Evolutionary conservation across 2,888 invertebrate genomes (phyloP), one percentile per base, ranked within the genome.

Genomic region (Drosophila leonis): DNA sequence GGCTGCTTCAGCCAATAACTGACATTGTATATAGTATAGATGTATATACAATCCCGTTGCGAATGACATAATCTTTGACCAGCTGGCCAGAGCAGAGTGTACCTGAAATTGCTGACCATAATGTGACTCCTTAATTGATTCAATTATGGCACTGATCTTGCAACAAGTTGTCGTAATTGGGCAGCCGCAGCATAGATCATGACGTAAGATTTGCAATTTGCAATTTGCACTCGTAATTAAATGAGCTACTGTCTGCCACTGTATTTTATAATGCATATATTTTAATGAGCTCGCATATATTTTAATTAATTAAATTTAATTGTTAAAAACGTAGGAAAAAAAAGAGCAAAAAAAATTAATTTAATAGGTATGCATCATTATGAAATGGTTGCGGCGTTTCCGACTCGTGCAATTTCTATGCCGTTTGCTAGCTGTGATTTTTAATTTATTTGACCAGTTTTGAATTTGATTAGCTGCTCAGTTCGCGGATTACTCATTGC

Each of bases 261-360:
- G 65, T 64, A 44, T 56, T 49, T 65, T 59, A 46, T 49, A 64
- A 59, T 52, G 62, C 42, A 46, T 44, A 44, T 52, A 24, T 69
- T 80, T 80, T 82, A 84, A 85, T 85, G 80, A 85, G 83, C 72
- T 67, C 80, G 65, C 72, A 82, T 82, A 69, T 70, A 64, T 80
- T 76, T 80, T 72, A 76, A 83, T 83, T 83, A 73, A 82, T 80
- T 85, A 76, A 77, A 71, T 80, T 80, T 85, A 76, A 77, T 82
- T 80, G 71, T 67, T 52, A 63, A 62, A 71, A 64, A 29, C 64
- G 62, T 56, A 9, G 35, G 15, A 20, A n/a, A 13, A 48, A 29
- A 31, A n/a, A 0, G 27, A 27, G 27, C 46, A 13, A 6, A 9
- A 31, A 48, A 51, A 15, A 20, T 33, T 20, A 33, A 51, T 20